These are phyloP conservation scores for Loris lydekkerianus DNA, from an alignment of 2,797 vertebrate species.

Conservation along the genomic window DNA sequence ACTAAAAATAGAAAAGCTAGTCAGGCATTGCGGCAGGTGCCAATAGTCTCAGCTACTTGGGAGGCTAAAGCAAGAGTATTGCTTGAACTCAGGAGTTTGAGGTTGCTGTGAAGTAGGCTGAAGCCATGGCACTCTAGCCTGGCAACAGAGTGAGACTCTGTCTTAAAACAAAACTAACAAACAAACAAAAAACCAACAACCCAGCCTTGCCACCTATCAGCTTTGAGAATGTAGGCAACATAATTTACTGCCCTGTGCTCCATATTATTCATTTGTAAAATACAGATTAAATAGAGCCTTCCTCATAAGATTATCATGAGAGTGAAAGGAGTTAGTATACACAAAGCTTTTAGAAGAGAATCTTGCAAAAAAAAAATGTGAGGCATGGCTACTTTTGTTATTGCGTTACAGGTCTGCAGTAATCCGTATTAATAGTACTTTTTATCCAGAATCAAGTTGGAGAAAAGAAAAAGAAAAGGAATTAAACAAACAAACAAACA, in stretches of 20 bases:
- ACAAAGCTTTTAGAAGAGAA: slow-evolving; percentile 9
- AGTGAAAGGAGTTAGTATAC: background rate
- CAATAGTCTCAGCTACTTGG: no score
- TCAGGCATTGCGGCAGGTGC: no score
- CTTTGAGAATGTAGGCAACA: background rate
- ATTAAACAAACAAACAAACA: background rate
- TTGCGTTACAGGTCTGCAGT: background rate
- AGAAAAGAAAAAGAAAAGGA: background rate
- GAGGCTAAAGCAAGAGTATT: no score
- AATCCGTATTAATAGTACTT: background rate
- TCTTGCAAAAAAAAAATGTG: background rate
- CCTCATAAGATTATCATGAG: background rate
- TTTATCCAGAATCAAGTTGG: background rate
- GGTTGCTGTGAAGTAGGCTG: no score
- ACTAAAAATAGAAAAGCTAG: no score
- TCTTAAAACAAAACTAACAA: no score
- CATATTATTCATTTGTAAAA: background rate
- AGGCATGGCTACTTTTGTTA: background rate
- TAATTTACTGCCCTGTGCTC: background rate
- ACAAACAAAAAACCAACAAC: no score
- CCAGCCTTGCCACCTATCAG: background rate
- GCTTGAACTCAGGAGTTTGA: no score
- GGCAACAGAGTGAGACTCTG: no score
- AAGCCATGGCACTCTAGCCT: no score
- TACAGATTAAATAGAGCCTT: background rate